Conservation (phyloP, 2,797 vertebrate genomes). For the Smutsia temminckii region DNA sequence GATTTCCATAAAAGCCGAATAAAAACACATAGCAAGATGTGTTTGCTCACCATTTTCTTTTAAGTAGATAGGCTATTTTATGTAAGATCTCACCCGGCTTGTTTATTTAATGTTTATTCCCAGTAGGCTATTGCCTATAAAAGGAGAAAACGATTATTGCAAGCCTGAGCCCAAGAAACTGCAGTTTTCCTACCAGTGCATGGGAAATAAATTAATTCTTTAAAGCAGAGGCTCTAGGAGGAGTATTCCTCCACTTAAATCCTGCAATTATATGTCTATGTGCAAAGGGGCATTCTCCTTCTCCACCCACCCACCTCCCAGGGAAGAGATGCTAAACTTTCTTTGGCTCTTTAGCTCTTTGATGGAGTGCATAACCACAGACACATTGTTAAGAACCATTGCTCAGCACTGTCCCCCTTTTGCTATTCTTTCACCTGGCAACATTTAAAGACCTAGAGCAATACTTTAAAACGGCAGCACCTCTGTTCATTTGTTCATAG, state of each 20-base stretch:
- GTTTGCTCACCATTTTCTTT: neutral
- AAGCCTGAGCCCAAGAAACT: neutral
- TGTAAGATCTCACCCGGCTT: neutral
- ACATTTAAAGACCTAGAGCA: neutral
- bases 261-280: neutral
- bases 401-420: neutral
- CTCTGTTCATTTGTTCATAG: neutral
- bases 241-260: neutral
- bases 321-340: too few relatives aligned
- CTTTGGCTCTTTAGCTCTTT: neutral
- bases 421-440: neutral
- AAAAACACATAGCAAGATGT: conserved; percentile 25
- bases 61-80: neutral
- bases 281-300: accelerated
- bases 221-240: neutral
- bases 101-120: neutral
- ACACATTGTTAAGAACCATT: neutral
- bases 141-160: neutral
- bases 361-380: neutral
- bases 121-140: neutral
- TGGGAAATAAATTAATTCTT: conserved; percentile 11
- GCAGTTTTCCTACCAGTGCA: neutral
- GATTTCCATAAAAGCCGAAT: conserved; percentile 57
- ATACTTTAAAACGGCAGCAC: neutral
- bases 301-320: neutral